Percentiles rank a stretch among this genome's conserved stretches.
These are phyloP conservation scores for Pseudomyrmex sp. DNA, from an alignment of 1,140 invertebrate species.

Conservation along the genomic window DNA sequence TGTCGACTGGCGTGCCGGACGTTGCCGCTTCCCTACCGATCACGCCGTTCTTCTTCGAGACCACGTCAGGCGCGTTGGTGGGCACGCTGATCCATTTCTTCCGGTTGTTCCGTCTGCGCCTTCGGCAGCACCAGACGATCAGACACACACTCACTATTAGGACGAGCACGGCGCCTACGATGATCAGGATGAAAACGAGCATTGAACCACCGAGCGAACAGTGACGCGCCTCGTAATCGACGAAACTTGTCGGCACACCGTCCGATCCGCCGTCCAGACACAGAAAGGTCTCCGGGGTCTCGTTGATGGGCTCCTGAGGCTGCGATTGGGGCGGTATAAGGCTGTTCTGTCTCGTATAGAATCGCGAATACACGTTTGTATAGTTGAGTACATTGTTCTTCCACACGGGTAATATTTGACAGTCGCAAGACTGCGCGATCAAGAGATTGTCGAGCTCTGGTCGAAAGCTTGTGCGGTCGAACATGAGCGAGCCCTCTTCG, in stretches of 20 bases:
- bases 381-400: constrained; percentile 83
- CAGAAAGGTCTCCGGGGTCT: constrained; percentile 78
- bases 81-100: constrained; percentile 84
- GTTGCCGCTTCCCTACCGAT: constrained; percentile 72
- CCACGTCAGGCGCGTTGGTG: constrained; percentile 82
- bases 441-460: constrained; percentile 87
- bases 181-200: constrained; percentile 75
- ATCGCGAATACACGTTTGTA: constrained; percentile 77
- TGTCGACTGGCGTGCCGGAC: constrained; percentile 78
- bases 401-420: constrained; percentile 83
- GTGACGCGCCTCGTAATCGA: constrained; percentile 75
- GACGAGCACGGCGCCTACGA: constrained; percentile 68
- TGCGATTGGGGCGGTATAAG: constrained; percentile 63
- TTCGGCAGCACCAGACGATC: constrained; percentile 77
- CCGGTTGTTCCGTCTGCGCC: constrained; percentile 70
- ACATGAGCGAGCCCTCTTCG: constrained; percentile 86
- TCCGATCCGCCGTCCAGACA: constrained; percentile 74
- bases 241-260: constrained; percentile 71
- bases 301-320: constrained; percentile 70
- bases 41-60: constrained; percentile 82
- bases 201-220: constrained; percentile 77
- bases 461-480: constrained; percentile 86
- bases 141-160: constrained; percentile 70
- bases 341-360: constrained; percentile 64
- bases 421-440: constrained; percentile 87